These are phyloP conservation scores for Gymnocypris eckloni DNA, from an alignment of 2,797 vertebrate species.

Conservation along the genomic window DNA sequence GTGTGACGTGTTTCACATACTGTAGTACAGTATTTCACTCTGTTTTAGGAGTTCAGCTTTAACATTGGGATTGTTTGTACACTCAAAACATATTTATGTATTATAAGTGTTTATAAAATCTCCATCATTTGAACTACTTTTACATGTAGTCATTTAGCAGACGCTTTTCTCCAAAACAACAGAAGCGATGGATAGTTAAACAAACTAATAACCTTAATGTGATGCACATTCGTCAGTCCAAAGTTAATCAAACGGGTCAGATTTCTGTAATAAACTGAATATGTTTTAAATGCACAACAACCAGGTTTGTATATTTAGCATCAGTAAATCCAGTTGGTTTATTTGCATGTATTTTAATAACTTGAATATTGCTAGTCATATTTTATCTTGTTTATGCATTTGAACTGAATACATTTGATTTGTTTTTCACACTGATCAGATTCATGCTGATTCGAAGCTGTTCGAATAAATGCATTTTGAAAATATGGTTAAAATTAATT, in stretches of 20 bases:
- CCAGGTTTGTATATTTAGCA: background rate
- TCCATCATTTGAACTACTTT: background rate
- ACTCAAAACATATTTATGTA: background rate
- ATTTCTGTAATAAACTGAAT: background rate
- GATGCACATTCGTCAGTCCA: background rate
- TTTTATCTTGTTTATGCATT: background rate
- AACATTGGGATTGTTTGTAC: background rate
- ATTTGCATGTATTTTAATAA: background rate
- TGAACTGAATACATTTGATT: too few relatives aligned
- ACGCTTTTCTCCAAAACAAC: too few relatives aligned
- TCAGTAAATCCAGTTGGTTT: background rate
- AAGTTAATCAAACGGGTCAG: background rate
- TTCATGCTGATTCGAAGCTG: too few relatives aligned
- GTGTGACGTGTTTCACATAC: background rate
- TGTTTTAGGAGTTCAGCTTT: background rate
- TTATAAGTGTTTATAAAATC: background rate
- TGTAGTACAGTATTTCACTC: background rate
- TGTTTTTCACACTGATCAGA: too few relatives aligned
- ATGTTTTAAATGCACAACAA: background rate
- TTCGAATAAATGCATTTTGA: too few relatives aligned
- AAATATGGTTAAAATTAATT: too few relatives aligned
- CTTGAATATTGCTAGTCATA: too few relatives aligned
- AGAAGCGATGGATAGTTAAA: background rate
- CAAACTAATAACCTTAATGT: background rate
- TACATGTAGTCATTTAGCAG: too few relatives aligned